Evolutionary conservation across 2,888 invertebrate genomes (phyloP).

Genomic region (Brenthis hecate): DNA sequence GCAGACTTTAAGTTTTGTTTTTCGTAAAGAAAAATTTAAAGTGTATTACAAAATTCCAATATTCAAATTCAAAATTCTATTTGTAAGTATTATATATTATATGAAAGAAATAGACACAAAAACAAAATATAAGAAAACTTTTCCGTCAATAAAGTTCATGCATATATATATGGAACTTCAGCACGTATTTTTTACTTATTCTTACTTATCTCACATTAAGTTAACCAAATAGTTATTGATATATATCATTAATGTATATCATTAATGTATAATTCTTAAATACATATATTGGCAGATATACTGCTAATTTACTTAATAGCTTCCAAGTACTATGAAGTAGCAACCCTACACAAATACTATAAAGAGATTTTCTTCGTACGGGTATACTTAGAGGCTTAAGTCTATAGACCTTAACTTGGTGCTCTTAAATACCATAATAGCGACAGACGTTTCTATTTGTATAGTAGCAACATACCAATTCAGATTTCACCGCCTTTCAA

Average conservation of each 20-base stretch:
- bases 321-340: slow-evolving; percentile 12
- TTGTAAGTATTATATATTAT: too few relatives aligned
- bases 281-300: background rate
- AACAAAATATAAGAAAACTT: too few relatives aligned
- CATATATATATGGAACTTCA: too few relatives aligned
- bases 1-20: too few relatives aligned
- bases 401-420: slow-evolving; percentile 13
- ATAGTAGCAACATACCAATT: slow-evolving; percentile 22
- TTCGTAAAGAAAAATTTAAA: too few relatives aligned
- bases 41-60: too few relatives aligned
- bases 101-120: too few relatives aligned
- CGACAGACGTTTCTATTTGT: slow-evolving; percentile 19
- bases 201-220: too few relatives aligned
- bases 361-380: slow-evolving; percentile 8
- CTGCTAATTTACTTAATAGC: slow-evolving; percentile 11
- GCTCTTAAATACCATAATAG: slow-evolving; percentile 23
- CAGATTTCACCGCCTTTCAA: slow-evolving; percentile 35
- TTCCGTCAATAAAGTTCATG: too few relatives aligned
- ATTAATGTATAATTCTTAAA: background rate
- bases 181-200: too few relatives aligned
- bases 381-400: background rate
- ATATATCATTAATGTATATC: background rate
- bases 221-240: background rate
- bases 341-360: slow-evolving; percentile 21
- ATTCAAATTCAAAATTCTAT: too few relatives aligned